phyloP scores from a whole-genome alignment of 2,797 vertebrate species.

The Gephyroberyx darwinii region DNA sequence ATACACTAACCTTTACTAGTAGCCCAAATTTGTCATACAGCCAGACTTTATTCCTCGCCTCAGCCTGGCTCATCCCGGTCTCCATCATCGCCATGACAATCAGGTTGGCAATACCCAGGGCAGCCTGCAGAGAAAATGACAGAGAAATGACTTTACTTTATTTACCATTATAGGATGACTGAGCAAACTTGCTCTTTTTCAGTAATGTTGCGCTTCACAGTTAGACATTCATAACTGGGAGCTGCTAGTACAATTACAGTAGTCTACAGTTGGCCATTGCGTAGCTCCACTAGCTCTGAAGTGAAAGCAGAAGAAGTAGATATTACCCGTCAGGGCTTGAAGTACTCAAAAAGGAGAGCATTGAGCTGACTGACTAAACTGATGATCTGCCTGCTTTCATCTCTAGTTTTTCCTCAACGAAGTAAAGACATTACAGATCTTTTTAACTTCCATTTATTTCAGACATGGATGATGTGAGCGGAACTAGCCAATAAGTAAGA shows the following conservation, averaged over 20 bases:
- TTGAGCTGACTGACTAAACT: neutral
- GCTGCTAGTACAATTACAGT: neutral
- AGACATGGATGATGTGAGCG: too few species aligned
- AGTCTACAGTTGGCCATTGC: neutral
- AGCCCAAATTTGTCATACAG: conserved; percentile 95
- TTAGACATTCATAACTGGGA: neutral
- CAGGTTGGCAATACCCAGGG: conserved; percentile 95
- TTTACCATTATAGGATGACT: neutral
- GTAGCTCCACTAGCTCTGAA: neutral
- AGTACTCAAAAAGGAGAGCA: neutral
- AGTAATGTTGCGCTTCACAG: neutral
- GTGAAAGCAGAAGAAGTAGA: neutral
- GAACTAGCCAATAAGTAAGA: too few species aligned
- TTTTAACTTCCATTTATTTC: neutral
- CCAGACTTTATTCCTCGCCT: conserved; percentile 90
- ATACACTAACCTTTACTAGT: conserved; percentile 86
- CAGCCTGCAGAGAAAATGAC: conserved; percentile 82
- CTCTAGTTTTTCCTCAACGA: too few species aligned
- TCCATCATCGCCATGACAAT: conserved; percentile 97
- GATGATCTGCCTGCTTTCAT: too few species aligned
- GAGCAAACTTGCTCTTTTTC: neutral
- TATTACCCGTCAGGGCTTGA: neutral
- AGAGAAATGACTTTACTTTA: neutral
- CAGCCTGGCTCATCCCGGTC: conserved; percentile 82
- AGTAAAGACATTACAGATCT: neutral